phyloP scores from a whole-genome alignment of 2,797 vertebrate species.

The Leontocebus nigricollis region DNA sequence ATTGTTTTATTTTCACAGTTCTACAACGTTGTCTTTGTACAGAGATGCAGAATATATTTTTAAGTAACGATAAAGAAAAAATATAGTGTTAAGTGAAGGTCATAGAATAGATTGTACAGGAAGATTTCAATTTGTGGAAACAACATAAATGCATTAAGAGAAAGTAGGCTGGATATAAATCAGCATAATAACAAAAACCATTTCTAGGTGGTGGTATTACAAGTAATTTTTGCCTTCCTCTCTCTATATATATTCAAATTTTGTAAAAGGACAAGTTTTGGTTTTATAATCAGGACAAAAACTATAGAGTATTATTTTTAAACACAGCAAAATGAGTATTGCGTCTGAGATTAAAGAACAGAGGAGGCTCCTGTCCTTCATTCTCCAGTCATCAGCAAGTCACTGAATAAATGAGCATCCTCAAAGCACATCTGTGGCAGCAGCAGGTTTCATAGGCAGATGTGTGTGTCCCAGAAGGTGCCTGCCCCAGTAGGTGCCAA shows the following conservation, averaged over 20 bases:
- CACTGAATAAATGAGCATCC: neutral
- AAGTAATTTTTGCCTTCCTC: neutral
- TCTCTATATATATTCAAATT: neutral
- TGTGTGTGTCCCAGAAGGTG: neutral
- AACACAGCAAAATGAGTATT: neutral
- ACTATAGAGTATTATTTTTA: neutral
- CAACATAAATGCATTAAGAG: neutral
- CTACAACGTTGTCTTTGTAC: neutral
- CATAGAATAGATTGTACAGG: neutral
- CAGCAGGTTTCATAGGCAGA: neutral
- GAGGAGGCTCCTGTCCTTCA: neutral
- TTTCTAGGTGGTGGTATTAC: neutral
- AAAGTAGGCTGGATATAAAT: neutral
- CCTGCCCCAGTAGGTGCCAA: neutral
- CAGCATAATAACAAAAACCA: neutral
- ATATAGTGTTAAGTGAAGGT: neutral
- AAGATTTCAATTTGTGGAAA: neutral
- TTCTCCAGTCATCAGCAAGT: rapidly evolving
- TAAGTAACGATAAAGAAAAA: neutral
- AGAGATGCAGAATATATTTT: neutral
- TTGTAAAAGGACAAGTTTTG: neutral
- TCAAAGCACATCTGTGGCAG: neutral
- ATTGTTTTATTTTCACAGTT: rapidly evolving
- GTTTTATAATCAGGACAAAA: neutral
- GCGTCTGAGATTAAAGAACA: neutral